Base-by-base conservation (phyloP, 1,140 invertebrate genomes). In the Bombus pascuorum region DNA sequence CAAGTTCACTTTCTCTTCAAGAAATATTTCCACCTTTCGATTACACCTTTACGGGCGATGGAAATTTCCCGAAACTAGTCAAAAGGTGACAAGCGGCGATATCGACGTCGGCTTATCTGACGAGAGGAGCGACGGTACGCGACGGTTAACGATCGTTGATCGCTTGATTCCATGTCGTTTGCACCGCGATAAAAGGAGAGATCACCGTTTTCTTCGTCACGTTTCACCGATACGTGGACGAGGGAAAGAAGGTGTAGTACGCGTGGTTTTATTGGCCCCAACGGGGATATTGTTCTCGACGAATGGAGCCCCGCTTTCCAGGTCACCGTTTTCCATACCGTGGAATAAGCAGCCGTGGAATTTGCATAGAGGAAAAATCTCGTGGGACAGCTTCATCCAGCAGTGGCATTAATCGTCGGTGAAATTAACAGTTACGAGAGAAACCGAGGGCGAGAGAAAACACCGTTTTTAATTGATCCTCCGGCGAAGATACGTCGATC, bases 131-230 rank as follows among this genome's bases (percentile, higher is more conserved):
- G 59, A n/a, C n/a, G 78, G 84, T 81, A 86, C 25, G 28, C 25
- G 25, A 66, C 68, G 71, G 71, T 82, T 83, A 18, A 47, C 25
- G 81, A 90, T 22, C 82, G 86, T 85, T 78, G 77, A 71, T 81
- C 42, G 28, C 42, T 53, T 57, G 71, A 81, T 78, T 47, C 28
- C 32, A 37, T 28, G n/a, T 65, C 47, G 68, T 86, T 84, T 87
- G 73, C 80, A 86, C 71, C 59, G 32, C 83, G 86, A 89, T 89
- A 88, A 90, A 81, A 37, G 57, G 28, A 70, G 28, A 68, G 47
- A 28, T 62, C 28, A 22, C 66, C 66, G 65, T 57, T 72, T 44
- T 3, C 28, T 42, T 72, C 22, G 53, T 66, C 65, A 66, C 57
- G 32, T 65, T 44, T 42, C 70, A 65, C 73, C 59, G 76, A 73